Evolutionary conservation across 2,888 invertebrate species (phyloP).

Genomic region (Monochamus alternatus): DNA sequence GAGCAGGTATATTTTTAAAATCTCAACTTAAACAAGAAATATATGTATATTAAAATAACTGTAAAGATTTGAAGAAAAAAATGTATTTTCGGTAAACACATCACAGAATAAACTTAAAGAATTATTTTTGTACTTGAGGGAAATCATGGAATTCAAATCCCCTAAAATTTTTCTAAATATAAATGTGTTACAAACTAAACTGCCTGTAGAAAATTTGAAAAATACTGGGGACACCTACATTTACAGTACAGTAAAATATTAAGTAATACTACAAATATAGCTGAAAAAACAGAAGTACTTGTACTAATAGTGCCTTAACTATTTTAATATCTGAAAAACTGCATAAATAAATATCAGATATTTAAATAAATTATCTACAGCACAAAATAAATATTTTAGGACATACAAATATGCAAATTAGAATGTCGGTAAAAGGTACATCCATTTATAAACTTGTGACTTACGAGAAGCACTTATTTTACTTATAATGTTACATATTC

Average conservation of each 20-base stretch:
- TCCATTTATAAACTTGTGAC: neutral
- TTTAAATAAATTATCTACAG: neutral
- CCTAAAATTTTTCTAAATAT: no score
- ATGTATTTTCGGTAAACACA: slow-evolving; percentile 18
- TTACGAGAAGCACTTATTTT: neutral
- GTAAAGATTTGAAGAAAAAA: slow-evolving; percentile 1
- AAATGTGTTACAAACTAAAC: neutral
- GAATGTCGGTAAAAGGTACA: neutral
- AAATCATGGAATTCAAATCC: no score
- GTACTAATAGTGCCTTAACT: neutral
- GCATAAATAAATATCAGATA: neutral
- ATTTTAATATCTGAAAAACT: neutral
- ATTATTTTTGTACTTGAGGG: neutral
- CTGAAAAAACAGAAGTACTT: no score
- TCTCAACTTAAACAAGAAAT: no score
- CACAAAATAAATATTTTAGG: neutral
- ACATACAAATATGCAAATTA: neutral
- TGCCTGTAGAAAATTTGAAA: neutral
- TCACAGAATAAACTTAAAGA: neutral
- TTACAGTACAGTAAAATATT: neutral
- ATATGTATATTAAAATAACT: neutral
- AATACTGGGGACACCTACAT: no score
- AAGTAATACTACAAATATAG: neutral
- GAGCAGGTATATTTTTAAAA: no score
- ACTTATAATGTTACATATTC: slow-evolving; percentile 13